Base-by-base conservation (phyloP, 2,888 invertebrate genomes). In the Octodonta nipae region DNA sequence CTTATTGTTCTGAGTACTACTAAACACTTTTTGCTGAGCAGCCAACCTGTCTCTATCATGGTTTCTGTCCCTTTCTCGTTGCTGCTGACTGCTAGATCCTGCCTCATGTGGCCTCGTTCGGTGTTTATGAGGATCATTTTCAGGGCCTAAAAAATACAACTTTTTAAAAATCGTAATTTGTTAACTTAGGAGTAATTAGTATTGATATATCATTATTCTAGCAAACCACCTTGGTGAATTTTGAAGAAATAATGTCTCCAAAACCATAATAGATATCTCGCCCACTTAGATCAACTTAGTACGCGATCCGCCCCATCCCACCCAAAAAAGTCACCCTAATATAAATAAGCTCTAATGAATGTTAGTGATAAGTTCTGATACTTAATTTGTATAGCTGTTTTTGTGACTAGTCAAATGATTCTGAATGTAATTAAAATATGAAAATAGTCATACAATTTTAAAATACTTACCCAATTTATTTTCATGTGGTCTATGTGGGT, bases 11-110 rank as follows among this genome's bases (percentile, higher is more conserved):
- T 42, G 40, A 33, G 39, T 40, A 39, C 44, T 38, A 22, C 44
- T 28, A 11, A 42, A 34, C 33, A 47, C 47, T 30, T 50, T 50
- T 31, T 51, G 52, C 30, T 49, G 49, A 6, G 44, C 71, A 35
- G 73, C 72, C 39, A 73, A 60, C 15, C 73, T 63, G 46, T 78
- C 76, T n/a, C 67, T 60, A 33, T 69, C 68, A 28, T 29, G 33
- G 7, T 34, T 32, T 3, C 36, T 26, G 6, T 75, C 67, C 34
- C 71, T 68, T 45, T 71, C 59, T 15, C 50, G 68, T 47, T 68
- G 68, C 45, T 71, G 62, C 57, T 14, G 66, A 54, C 34, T 63
- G 53, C 33, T 60, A 45, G 34, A 60, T 25, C 36, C 53, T 33
- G 33, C 54, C 40, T 47, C 59, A 30, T 55, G 54, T 7, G 51